Percentiles rank a stretch among this genome's conserved stretches.
phyloP scores from a whole-genome alignment of 2,113 vertebrate genomes.

The Arizona elegans region DNA sequence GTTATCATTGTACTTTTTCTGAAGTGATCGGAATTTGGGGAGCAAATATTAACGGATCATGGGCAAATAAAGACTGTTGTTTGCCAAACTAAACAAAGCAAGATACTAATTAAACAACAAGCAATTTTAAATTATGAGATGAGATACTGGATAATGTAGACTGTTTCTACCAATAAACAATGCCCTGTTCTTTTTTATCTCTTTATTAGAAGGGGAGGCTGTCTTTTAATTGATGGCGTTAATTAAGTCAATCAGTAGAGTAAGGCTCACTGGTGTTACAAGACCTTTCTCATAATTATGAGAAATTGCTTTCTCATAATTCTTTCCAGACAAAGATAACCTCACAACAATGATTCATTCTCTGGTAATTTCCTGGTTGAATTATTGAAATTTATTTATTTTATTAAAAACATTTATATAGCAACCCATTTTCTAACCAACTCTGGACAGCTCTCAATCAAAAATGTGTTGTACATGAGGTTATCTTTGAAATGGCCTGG shows the following conservation, averaged over 20 bases:
- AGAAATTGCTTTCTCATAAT: background rate
- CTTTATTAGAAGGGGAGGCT: background rate
- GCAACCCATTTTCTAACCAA: background rate
- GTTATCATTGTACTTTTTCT: slow-evolving; percentile 33
- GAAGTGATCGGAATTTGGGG: background rate
- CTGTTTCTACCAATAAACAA: background rate
- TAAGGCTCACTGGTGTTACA: background rate
- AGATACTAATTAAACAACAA: background rate
- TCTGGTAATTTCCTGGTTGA: background rate
- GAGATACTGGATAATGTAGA: background rate
- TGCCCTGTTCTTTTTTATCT: background rate
- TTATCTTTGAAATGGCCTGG: background rate
- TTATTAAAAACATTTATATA: background rate
- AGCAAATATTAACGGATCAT: background rate
- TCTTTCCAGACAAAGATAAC: background rate
- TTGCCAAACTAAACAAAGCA: background rate
- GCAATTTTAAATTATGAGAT: background rate
- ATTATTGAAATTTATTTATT: background rate
- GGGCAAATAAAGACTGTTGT: background rate
- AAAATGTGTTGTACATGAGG: background rate
- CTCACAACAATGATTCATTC: background rate
- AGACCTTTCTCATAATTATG: too few relatives aligned
- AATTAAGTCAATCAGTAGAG: background rate
- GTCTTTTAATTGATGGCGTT: background rate
- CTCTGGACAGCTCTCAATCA: background rate